Evolutionary conservation across 2,797 vertebrate genomes (phyloP), one percentile per base, ranked within the genome.

Genomic region (Mormyrus proboscirostris): DNA sequence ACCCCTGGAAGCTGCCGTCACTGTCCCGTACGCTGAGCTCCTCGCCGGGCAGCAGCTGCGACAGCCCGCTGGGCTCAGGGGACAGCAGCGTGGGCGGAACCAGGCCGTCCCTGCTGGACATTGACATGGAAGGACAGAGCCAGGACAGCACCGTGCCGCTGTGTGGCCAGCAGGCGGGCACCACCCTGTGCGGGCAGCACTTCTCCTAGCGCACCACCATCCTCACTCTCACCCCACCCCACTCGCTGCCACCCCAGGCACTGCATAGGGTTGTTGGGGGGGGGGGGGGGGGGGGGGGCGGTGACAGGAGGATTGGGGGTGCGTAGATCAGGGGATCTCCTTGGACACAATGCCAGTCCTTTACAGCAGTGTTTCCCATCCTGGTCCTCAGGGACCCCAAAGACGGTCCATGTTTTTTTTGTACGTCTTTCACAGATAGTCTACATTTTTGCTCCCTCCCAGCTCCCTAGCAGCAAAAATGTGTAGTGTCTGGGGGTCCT

Each of bases 61-160:
- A 96, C 91, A 97, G 96, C 91, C 96, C 96, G 1, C 93, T 95
- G 0, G 96, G 94, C 0, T 95, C 95, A 0, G 95, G 95, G 44
- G 96, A 96, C 90, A 92, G 93, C 12, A 89, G 92, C 12, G 91
- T 90, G 91, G 93, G 94, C 12, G 92, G 92, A 0, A 73, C 91
- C 0, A 93, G 92, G 86, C 96, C 95, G 82, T 97, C 94, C 22
- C 95, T 98, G 89, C 96, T 98, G 91, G 98, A 98, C 95, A 96
- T 98, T 94, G 97, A 98, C 93, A 93, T 96, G 94, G 98, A 98
- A 90, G 98, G 97, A 9, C 97, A 98, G 95, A 96, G 91, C 90
- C 92, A 93, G 91, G 98, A 98, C 95, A 94, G 89, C 73, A 98
- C 97, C 0, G 93, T 97, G 47, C 97, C 97, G 53, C 93, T 98